Conservation (phyloP, 2,113 vertebrate genomes). For the Paramormyrops kingsleyae region DNA sequence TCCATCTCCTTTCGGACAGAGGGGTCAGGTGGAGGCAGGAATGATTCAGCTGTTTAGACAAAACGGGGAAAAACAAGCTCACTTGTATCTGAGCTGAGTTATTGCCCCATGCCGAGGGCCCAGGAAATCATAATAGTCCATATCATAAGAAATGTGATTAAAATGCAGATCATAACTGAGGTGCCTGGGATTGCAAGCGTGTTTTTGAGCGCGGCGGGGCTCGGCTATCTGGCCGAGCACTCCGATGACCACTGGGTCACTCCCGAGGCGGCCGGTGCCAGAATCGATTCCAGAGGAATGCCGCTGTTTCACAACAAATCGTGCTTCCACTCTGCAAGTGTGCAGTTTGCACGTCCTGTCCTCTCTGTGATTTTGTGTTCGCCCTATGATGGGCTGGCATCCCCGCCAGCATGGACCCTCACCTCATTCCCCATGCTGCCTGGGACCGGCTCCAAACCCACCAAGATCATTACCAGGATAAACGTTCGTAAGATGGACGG, state of each 20-base stretch:
- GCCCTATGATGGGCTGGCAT: background rate
- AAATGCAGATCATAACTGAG: slow-evolving; percentile 6
- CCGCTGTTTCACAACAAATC: slow-evolving; percentile 16
- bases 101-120: background rate
- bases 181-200: background rate
- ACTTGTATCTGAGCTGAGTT: background rate
- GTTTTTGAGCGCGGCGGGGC: background rate
- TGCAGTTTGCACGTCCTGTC: background rate
- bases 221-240: background rate
- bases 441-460: background rate
- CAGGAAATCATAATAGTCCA: background rate
- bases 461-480: background rate
- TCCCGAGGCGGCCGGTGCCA: background rate
- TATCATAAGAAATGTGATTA: slow-evolving; percentile 6
- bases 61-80: background rate
- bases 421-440: background rate
- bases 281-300: slow-evolving; percentile 9
- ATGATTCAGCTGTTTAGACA: background rate
- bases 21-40: background rate
- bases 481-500: background rate
- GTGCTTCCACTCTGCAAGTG: background rate
- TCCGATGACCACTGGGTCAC: background rate
- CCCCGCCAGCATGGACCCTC: background rate
- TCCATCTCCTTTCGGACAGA: background rate
- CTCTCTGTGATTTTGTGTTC: background rate